Percentiles rank a stretch among this genome's conserved stretches.
phyloP scores from a whole-genome alignment of 2,888 invertebrate species.

The Bembecia ichneumoniformis region DNA sequence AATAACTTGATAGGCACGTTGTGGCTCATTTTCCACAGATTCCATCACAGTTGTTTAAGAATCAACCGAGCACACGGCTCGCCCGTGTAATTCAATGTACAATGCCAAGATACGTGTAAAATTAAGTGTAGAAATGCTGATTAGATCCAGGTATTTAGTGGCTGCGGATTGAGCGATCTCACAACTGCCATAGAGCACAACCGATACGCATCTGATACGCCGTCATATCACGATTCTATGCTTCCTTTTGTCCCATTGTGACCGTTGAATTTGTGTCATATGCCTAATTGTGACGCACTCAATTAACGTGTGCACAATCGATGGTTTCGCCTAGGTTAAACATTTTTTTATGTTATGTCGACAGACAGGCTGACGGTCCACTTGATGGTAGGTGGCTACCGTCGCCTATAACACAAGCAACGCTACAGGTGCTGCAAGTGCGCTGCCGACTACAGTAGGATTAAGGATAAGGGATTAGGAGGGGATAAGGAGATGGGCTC shows the following conservation, averaged over 20 bases:
- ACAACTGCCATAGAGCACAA: constrained; percentile 43
- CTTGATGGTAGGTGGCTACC: no score
- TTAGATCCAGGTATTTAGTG: constrained; percentile 70
- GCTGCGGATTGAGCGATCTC: constrained; percentile 57
- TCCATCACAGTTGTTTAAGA: not conserved
- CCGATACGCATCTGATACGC: constrained; percentile 53
- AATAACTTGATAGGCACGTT: not conserved
- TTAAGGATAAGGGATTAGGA: no score
- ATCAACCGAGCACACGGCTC: constrained; percentile 20
- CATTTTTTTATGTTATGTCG: no score
- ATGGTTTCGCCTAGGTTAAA: constrained; percentile 32
- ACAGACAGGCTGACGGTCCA: no score
- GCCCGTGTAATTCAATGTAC: constrained; percentile 57
- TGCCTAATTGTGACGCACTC: constrained; percentile 63
- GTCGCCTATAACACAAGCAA: no score
- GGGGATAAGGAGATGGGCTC: no score
- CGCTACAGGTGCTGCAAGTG: no score
- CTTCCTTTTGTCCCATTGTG: constrained; percentile 64
- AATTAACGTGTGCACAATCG: constrained; percentile 53
- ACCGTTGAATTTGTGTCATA: constrained; percentile 66
- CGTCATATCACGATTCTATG: constrained; percentile 66
- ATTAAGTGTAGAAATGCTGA: constrained; percentile 71
- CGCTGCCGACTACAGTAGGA: no score
- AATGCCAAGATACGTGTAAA: constrained; percentile 68
- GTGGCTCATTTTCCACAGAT: not conserved